Conservation (phyloP, 2,888 invertebrate species). For the Noctua pronuba region DNA sequence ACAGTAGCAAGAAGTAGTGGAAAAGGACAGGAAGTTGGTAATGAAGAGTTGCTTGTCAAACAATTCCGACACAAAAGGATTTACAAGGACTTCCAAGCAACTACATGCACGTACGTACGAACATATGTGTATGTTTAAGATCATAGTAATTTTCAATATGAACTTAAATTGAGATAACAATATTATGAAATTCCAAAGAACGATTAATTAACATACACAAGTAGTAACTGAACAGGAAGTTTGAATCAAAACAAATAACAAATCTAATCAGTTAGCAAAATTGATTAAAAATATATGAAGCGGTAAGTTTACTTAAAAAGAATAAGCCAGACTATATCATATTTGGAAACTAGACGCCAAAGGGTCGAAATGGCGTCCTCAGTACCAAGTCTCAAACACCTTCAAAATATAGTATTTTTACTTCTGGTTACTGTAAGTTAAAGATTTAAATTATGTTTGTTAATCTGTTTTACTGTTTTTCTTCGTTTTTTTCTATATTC, state of each 20-base stretch:
- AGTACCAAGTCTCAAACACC: slow-evolving; percentile 36
- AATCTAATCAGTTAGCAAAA: slow-evolving; percentile 35
- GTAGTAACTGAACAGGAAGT: slow-evolving; percentile 39
- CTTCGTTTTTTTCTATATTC: background rate
- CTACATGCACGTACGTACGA: background rate
- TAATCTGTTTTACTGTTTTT: background rate
- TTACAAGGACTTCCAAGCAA: background rate
- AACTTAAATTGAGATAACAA: slow-evolving; percentile 11
- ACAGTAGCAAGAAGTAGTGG: background rate
- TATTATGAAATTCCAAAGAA: background rate
- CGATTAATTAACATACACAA: slow-evolving; percentile 29
- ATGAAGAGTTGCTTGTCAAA: background rate
- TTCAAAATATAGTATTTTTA: slow-evolving; percentile 43
- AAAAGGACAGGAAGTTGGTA: background rate
- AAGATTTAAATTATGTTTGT: background rate
- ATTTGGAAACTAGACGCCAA: slow-evolving; percentile 48
- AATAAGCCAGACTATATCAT: slow-evolving; percentile 1
- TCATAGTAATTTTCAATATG: background rate
- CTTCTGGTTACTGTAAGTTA: slow-evolving; percentile 57
- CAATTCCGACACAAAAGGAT: background rate
- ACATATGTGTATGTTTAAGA: background rate
- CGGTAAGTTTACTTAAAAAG: slow-evolving; percentile 49
- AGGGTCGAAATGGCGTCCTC: slow-evolving; percentile 49
- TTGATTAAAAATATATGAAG: slow-evolving; percentile 50
- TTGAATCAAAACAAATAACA: slow-evolving; percentile 49